Conservation (phyloP, 2,113 vertebrate genomes). For the Cyanistes caeruleus region DNA sequence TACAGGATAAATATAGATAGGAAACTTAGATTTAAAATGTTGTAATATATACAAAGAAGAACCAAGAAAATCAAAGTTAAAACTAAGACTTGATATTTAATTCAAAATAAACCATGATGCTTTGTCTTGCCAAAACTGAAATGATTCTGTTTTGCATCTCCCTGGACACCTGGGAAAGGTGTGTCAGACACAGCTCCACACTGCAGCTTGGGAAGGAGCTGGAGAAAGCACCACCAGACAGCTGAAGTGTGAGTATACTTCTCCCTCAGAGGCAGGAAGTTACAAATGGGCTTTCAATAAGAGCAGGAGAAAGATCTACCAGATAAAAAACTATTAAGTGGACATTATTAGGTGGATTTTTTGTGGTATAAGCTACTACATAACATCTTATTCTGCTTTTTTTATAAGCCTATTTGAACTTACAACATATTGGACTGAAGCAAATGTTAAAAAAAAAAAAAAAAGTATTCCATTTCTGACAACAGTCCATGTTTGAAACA, state of each 20-base stretch:
- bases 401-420: not conserved
- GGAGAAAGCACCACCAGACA: not conserved
- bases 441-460: not conserved
- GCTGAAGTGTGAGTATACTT: fast-evolving
- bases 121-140: not conserved
- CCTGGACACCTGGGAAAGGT: not conserved
- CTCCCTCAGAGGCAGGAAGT: not conserved
- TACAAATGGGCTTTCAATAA: fast-evolving
- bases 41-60: not conserved
- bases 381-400: not conserved
- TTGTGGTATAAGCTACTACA: not conserved
- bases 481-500: not conserved
- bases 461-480: not conserved
- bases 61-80: not conserved
- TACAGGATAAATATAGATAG: not conserved
- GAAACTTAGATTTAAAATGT: not conserved
- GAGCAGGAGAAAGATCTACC: not conserved
- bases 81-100: not conserved
- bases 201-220: not conserved
- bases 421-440: not conserved
- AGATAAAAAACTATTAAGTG: not conserved
- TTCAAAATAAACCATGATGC: not conserved
- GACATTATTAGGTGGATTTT: not conserved
- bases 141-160: fast-evolving
- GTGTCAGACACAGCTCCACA: not conserved